These are phyloP conservation scores for Acromyrmex echinatior DNA, from an alignment of 1,140 invertebrate genomes.

Conservation along the genomic window DNA sequence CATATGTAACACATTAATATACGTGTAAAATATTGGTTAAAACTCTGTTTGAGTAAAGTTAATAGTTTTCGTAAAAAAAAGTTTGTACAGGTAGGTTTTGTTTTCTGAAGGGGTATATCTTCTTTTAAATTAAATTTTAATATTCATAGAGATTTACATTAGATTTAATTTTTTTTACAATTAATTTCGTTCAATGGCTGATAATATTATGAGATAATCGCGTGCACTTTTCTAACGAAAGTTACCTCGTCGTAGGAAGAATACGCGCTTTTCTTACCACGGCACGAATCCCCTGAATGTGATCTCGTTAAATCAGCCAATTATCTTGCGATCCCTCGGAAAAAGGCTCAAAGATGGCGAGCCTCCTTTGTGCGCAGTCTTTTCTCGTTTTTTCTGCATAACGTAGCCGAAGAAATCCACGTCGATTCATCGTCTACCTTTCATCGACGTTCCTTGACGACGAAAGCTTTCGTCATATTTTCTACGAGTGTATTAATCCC, in stretches of 20 bases:
- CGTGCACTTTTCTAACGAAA: neutral
- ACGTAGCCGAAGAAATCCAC: conserved; percentile 60
- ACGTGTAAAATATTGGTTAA: too few relatives aligned
- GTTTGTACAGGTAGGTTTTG: too few relatives aligned
- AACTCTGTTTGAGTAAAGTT: too few relatives aligned
- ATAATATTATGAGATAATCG: neutral
- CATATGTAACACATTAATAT: too few relatives aligned
- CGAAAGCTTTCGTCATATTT: conserved; percentile 56
- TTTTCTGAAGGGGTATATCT: too few relatives aligned
- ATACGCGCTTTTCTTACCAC: neutral
- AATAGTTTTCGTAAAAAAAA: too few relatives aligned
- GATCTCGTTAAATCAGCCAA: conserved; percentile 52
- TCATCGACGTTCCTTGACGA: conserved; percentile 57
- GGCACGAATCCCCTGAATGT: conserved; percentile 2
- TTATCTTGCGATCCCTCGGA: conserved; percentile 21
- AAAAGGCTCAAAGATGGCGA: conserved; percentile 28
- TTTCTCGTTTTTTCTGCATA: conserved; percentile 29
- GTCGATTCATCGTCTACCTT: conserved; percentile 66
- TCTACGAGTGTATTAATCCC: conserved; percentile 65
- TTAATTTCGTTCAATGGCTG: neutral
- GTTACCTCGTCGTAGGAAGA: neutral
- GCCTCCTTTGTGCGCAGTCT: conserved; percentile 13
- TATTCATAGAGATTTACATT: neutral
- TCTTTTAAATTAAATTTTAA: neutral
- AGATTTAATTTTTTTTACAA: neutral